Evolutionary conservation across 2,888 invertebrate genomes (phyloP).

Genomic region (Watsonalla cultraria): DNA sequence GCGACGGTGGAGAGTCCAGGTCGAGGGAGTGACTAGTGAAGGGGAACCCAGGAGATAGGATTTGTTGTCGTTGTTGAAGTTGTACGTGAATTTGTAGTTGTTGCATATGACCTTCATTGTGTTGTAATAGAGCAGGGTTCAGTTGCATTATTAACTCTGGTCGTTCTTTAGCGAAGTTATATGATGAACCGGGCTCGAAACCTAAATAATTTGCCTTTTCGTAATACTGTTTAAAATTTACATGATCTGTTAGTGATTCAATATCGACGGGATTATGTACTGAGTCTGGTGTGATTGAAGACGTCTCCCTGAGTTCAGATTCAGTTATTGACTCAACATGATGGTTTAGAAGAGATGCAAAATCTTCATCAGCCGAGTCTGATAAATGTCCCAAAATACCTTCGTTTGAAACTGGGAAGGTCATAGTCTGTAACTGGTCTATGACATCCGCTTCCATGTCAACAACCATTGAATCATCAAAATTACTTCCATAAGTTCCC

Average conservation of each 20-base stretch:
- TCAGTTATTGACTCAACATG: conserved; percentile 83
- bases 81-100: conserved; percentile 85
- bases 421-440: conserved; percentile 90
- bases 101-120: conserved; percentile 80
- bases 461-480: conserved; percentile 91
- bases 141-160: conserved; percentile 79
- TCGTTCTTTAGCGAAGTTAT: conserved; percentile 81
- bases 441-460: conserved; percentile 88
- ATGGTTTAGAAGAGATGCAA: conserved; percentile 86
- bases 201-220: conserved; percentile 72
- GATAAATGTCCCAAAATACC: conserved; percentile 87
- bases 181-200: conserved; percentile 74
- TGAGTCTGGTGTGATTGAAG: conserved; percentile 85
- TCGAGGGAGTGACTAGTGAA: conserved; percentile 84
- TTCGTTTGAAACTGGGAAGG: conserved; percentile 88
- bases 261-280: conserved; percentile 82
- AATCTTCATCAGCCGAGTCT: conserved; percentile 89
- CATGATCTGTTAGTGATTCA: conserved; percentile 88
- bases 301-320: conserved; percentile 83
- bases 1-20: conserved; percentile 86
- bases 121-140: conserved; percentile 74
- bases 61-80: conserved; percentile 82
- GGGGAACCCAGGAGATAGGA: conserved; percentile 78
- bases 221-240: conserved; percentile 79
- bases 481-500: conserved; percentile 80